A percentile compares a stretch with the other conserved stretches of the same genome.
Conservation (phyloP, 2,113 vertebrate genomes). For the Tragelaphus imberbis region DNA sequence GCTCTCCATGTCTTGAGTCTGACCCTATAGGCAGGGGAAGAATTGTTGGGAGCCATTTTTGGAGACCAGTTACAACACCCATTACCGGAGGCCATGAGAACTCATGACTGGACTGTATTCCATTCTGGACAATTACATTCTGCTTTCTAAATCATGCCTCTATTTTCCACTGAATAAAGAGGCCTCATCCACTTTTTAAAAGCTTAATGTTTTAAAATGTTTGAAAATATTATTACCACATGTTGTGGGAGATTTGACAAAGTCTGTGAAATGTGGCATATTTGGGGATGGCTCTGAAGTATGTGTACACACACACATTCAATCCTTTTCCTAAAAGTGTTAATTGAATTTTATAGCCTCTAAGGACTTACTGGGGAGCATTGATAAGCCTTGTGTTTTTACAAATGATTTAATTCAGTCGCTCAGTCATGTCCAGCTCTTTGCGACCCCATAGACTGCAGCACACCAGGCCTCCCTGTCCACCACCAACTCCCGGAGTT, state of each 20-base stretch:
- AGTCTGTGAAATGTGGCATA: background rate
- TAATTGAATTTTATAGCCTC: slow-evolving; percentile 31
- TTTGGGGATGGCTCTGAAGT: background rate
- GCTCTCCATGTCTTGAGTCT: background rate
- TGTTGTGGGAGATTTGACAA: slow-evolving; percentile 10
- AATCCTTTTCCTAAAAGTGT: background rate
- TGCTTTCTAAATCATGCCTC: background rate
- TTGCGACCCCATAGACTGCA: background rate
- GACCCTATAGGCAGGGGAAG: background rate
- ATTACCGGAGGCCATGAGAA: background rate
- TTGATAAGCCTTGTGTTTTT: background rate
- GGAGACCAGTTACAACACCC: background rate
- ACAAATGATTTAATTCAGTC: background rate
- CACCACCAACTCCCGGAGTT: background rate
- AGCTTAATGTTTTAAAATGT: background rate
- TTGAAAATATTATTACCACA: background rate
- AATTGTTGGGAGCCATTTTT: background rate
- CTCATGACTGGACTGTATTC: background rate
- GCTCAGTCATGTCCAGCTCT: accelerated
- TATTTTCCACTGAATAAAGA: slow-evolving; percentile 5
- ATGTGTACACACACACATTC: background rate
- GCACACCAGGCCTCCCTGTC: background rate
- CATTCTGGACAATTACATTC: background rate
- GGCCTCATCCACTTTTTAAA: background rate
- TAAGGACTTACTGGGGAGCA: background rate